Base-by-base conservation (phyloP, 2,888 invertebrate species). In the Spodoptera picta region DNA sequence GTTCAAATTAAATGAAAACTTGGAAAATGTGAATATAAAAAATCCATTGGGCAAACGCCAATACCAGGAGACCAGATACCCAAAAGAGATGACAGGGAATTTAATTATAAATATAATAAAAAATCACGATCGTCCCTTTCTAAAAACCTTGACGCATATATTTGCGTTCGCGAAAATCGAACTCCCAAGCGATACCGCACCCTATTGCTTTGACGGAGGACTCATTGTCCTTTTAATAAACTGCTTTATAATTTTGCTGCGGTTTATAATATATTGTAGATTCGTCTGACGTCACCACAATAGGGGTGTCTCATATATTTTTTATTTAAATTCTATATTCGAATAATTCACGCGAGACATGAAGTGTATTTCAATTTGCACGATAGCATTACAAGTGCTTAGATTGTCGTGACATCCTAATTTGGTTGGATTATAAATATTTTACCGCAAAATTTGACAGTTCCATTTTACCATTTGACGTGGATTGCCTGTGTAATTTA, bases 91-190 rank as follows among this genome's bases (percentile, higher is more conserved):
- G 93, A 92, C 93, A 93, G 92, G 89, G 87, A 92, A 93, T 93
- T 94, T 94, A 94, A 94, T 94, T 94, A 93, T 92, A 92, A 93
- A 93, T 92, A 93, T 93, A 92, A 92, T 93, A 93, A 92, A 92
- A 92, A 89, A 89, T 84, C 89, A 87, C 88, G 87, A 88, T 81
- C 91, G 92, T 90, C 93, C 93, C 92, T 91, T 90, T 87, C 86
- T 83, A 83, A 87, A 86, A 86, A 83, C 83, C 82, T 81, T 85
- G 80, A 81, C 79, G 72, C 73, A 62, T 68, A 63, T 73, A 75
- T 81, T 79, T 73, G 74, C 80, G 75, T 77, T 66, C 72, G 75
- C 55, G 63, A 79, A 81, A 85, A 81, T 83, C 36, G 73, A 77
- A 78, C 62, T 72, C 76, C 78, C 84, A 79, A 67, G 79, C 88